Base-by-base conservation (phyloP, 2,113 vertebrate genomes). In the Deroptyus accipitrinus region DNA sequence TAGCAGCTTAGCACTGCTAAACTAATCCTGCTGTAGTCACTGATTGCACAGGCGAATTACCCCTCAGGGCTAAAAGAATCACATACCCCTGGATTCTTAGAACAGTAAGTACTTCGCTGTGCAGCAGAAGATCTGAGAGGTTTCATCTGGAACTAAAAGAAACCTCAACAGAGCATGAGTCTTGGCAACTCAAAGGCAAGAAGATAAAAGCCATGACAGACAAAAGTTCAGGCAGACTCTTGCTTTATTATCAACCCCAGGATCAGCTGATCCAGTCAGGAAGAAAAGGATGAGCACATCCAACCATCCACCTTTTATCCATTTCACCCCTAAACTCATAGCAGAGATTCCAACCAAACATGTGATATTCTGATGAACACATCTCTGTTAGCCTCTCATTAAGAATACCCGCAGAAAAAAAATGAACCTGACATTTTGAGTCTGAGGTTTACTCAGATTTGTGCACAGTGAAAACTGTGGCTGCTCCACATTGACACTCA, bases 251-350 rank as follows among this genome's bases (percentile, higher is more conserved):
- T 77, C 88, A 90, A 46, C 8, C 30, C 86, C 2, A 1, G 41
- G 39, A 77, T 93, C 93, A 90, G 85, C 57, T 97, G 94, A 95
- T 55, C 42, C 39, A 33, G 48, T 31, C 30, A 62, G 61, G 55
- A 92, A 74, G 55, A 82, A 66, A 90, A 19, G 39, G 41, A 81
- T 48, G 77, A 63, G 62, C 55, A 69, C 55, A 73, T 64, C 37
- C 70, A 81, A 23, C 13, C 75, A 83, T 48, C 28, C 76, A 70
- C 3, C 42, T 90, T 51, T 13, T 55, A 42, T 44, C 68, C 51
- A 23, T 55, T 72, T 83, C 55, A 86, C 67, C 86, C 69, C 55
- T 49, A 41, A 81, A 48, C 52, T 81, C 73, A 1, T 9, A 88
- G 68, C 80, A 86, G 51, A 94, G 46, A 83, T 86, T 92, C 64